These are phyloP conservation scores for Chiloscyllium punctatum DNA, from an alignment of 2,797 vertebrate species.

Conservation along the genomic window DNA sequence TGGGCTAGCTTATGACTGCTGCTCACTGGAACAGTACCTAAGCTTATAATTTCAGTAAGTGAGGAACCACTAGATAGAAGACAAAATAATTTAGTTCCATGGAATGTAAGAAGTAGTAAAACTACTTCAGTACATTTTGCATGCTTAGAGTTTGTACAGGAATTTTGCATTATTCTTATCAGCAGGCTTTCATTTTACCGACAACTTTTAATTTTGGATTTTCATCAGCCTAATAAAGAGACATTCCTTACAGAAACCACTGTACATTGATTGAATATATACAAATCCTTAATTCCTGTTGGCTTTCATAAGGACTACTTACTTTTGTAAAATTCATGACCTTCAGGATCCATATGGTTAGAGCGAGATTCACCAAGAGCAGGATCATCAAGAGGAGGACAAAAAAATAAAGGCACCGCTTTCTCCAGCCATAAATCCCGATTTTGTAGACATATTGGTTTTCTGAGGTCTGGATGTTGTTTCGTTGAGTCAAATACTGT, in stretches of 20 bases:
- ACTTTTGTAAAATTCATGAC: constrained; percentile 99
- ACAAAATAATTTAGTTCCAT: not conserved
- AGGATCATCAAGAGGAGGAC: constrained; percentile 97
- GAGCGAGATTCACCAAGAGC: constrained; percentile 95
- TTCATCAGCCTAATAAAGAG: not conserved
- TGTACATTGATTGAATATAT: not conserved
- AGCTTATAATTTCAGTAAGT: not conserved
- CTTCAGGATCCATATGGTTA: constrained; percentile 99
- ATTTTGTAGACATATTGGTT: constrained; percentile 96
- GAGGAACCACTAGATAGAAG: not conserved
- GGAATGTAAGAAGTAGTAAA: not conserved
- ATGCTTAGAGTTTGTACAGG: not conserved
- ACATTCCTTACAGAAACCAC: not conserved
- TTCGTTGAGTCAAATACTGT: constrained; percentile 77
- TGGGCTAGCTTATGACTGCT: not conserved
- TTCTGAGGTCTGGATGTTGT: constrained; percentile 85
- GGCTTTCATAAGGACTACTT: constrained; percentile 57
- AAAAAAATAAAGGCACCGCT: constrained; percentile 98
- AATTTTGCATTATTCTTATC: not conserved
- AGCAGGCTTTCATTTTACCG: not conserved
- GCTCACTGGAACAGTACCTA: not conserved
- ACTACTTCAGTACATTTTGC: not conserved
- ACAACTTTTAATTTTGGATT: not conserved
- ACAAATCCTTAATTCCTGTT: not conserved
- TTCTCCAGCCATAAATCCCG: constrained; percentile 98